Evolutionary conservation across 1,140 invertebrate species (phyloP).

Genomic region (Lycorma delicatula): DNA sequence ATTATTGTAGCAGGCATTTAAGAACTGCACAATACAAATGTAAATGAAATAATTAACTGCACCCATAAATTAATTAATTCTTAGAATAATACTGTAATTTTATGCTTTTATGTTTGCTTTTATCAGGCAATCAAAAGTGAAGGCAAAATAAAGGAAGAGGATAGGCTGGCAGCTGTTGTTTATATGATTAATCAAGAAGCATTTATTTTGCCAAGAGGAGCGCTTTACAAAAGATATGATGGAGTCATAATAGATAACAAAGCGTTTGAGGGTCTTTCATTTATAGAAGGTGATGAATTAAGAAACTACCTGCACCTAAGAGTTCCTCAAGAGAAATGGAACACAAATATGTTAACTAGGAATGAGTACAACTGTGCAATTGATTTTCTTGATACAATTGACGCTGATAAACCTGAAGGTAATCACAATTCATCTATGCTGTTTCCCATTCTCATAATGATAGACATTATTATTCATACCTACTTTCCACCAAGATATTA

Average conservation of each 20-base stretch:
- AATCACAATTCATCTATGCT: too few relatives aligned
- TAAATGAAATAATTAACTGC: too few relatives aligned
- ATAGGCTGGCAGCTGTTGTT: constrained; percentile 57
- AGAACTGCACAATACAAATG: too few relatives aligned
- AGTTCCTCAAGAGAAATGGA: constrained; percentile 54
- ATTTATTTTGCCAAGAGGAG: constrained; percentile 59
- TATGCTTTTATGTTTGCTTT: too few relatives aligned
- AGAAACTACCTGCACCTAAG: constrained; percentile 60
- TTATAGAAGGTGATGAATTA: constrained; percentile 48
- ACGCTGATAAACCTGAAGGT: constrained; percentile 52
- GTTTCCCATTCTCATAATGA: too few relatives aligned
- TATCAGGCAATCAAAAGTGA: constrained; percentile 4
- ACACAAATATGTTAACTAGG: constrained; percentile 57
- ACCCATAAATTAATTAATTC: too few relatives aligned
- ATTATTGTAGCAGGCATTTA: too few relatives aligned
- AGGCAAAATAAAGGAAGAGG: constrained; percentile 59
- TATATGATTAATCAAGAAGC: constrained; percentile 58
- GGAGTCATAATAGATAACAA: constrained; percentile 55
- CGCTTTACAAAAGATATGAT: constrained; percentile 53
- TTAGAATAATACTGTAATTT: too few relatives aligned
- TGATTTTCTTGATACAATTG: constrained; percentile 66
- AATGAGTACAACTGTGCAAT: constrained; percentile 66
- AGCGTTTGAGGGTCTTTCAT: constrained; percentile 52
- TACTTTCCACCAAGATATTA: too few relatives aligned
- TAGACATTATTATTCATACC: too few relatives aligned